phyloP scores from a whole-genome alignment of 2,797 vertebrate genomes.

The Mareca strepera region DNA sequence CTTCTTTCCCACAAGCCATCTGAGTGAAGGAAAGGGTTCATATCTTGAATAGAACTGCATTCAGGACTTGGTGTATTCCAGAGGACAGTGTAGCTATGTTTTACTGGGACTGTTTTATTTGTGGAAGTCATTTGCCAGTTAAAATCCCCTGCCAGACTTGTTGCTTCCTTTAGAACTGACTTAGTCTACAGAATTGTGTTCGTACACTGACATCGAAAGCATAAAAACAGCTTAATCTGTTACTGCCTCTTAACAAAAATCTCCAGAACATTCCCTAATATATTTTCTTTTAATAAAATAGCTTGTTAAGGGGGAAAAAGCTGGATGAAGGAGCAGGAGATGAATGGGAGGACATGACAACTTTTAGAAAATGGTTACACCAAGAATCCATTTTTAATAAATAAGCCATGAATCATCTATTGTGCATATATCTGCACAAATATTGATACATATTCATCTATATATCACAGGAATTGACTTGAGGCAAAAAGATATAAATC shows the following conservation, averaged over 20 bases:
- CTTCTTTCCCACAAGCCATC: not conserved
- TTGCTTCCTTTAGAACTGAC: not conserved
- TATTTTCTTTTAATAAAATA: not conserved
- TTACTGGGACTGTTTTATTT: not conserved
- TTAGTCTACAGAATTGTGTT: not conserved
- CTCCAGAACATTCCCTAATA: not conserved
- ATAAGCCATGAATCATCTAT: conserved; percentile 21
- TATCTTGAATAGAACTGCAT: not conserved
- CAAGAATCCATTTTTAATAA: conserved; percentile 29
- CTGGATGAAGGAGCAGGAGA: not conserved
- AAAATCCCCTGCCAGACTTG: not conserved
- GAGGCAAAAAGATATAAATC: conserved; percentile 34
- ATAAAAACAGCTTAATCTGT: not conserved
- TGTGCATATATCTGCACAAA: conserved; percentile 11
- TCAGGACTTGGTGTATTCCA: not conserved
- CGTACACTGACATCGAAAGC: not conserved
- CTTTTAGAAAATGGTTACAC: not conserved
- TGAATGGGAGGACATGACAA: not conserved
- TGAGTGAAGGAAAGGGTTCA: not conserved
- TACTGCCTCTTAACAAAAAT: not conserved
- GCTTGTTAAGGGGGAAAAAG: not conserved
- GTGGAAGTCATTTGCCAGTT: not conserved
- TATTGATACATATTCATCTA: conserved; percentile 49
- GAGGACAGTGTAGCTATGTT: not conserved
- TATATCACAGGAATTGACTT: conserved; percentile 22